phyloP scores from a whole-genome alignment of 2,888 invertebrate genomes.

The Pheosia tremula region DNA sequence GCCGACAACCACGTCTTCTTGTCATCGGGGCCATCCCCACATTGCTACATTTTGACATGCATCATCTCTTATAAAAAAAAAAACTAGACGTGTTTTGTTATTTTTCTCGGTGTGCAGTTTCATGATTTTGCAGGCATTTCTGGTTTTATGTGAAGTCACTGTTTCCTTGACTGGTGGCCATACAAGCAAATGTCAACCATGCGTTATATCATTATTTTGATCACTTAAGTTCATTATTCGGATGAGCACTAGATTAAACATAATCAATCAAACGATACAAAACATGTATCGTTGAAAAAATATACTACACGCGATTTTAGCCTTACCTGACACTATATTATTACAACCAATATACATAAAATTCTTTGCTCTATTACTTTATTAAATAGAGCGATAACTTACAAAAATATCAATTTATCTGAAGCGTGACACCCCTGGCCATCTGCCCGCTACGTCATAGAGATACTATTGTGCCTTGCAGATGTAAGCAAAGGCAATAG shows the following conservation, averaged over 20 bases:
- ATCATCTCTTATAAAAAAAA: too few species aligned
- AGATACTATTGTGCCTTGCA: conserved; percentile 27
- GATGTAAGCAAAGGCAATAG: conserved; percentile 46
- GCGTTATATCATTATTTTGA: too few species aligned
- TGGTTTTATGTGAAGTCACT: too few species aligned
- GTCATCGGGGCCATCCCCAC: not conserved
- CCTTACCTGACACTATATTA: not conserved
- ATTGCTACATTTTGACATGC: too few species aligned
- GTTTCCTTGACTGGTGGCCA: too few species aligned
- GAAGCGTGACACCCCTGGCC: conserved; percentile 59
- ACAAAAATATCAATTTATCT: conserved; percentile 19
- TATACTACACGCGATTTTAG: not conserved
- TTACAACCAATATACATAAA: not conserved
- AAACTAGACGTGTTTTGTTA: too few species aligned
- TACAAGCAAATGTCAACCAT: too few species aligned
- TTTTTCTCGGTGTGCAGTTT: too few species aligned
- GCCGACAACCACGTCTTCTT: not conserved
- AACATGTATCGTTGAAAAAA: not conserved
- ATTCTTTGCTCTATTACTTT: conserved; percentile 9
- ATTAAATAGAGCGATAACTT: conserved; percentile 13
- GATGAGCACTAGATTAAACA: not conserved
- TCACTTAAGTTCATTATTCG: too few species aligned
- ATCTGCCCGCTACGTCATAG: conserved; percentile 47
- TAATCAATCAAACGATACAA: not conserved
- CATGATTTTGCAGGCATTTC: too few species aligned